Evolutionary conservation across 2,888 invertebrate species (phyloP), one percentile per base, ranked within the genome.

Genomic region (Limnephilus rhombicus): DNA sequence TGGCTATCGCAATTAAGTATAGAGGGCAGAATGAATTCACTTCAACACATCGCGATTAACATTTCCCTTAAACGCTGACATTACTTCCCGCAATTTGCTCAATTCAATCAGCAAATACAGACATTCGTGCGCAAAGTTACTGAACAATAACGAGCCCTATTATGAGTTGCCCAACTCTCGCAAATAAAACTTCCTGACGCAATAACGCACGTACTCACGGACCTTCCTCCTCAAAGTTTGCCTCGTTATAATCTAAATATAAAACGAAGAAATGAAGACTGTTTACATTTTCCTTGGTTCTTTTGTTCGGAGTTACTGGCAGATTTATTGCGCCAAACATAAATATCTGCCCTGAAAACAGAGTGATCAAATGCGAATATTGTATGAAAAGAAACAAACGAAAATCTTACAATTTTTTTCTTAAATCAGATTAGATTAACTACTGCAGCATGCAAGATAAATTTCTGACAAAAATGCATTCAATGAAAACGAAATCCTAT

Each of bases 81-180:
- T 82, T 82, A 34, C 82, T 34, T 82, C 34, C 82, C 82, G 82
- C 29, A 82, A 82, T 82, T 31, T 41, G 37, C 85, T 2, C 85
- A 41, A 85, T 85, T 85, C 34, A 85, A 85, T 85, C 41, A 41
- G 45, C 9, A 85, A 85, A 85, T 85, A 85, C 85, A 85, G 85
- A 85, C 34, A 41, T 85, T 85, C 85, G 24, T 45, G 13, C 41
- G n/a, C n/a, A 85, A 85, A 85, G n/a, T 85, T 41, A 12, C 24
- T 24, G 85, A 85, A 85, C 41, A 85, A 85, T 85, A 85, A 85
- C 85, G 85, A 85, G 85, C 34, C 85, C 24, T 45, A 37, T 85
- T 85, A 85, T 34, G 41, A 85, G 37, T 85, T n/a, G 12, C 37
- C 85, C 24, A 41, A 41, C 85, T 85, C 85, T 85, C 37, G 85